Percentiles rank a stretch among this genome's conserved stretches.
Conservation (phyloP, 2,113 vertebrate species). For the Aythya baeri region DNA sequence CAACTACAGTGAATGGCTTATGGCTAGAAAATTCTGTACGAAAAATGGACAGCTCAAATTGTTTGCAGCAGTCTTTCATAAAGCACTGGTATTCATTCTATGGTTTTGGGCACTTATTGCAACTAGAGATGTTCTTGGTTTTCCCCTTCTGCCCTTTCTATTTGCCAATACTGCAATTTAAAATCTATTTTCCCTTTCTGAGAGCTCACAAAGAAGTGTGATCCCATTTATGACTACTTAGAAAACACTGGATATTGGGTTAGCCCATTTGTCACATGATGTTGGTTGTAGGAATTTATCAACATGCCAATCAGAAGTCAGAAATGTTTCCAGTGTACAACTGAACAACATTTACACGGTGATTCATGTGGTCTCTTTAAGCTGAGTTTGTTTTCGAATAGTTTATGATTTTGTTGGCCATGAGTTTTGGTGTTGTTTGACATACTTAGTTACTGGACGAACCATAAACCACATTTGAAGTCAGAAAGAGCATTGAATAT, state of each 20-base stretch:
- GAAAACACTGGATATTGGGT: not conserved
- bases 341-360: not conserved
- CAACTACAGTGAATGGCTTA: not conserved
- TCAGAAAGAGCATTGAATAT: not conserved
- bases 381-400: not conserved
- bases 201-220: not conserved
- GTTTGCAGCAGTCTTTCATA: not conserved
- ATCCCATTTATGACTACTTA: not conserved
- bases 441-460: not conserved
- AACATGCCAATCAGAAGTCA: not conserved
- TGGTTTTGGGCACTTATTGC: not conserved
- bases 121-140: conserved; percentile 13
- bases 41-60: conserved; percentile 8
- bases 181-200: conserved; percentile 14
- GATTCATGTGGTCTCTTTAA: not conserved
- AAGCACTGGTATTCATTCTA: not conserved
- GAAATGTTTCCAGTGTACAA: not conserved
- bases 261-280: not conserved
- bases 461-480: not conserved
- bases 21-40: not conserved
- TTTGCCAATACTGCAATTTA: conserved; percentile 17
- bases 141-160: not conserved
- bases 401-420: not conserved
- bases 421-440: not conserved
- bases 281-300: not conserved